phyloP scores from a whole-genome alignment of 2,888 invertebrate genomes.

The Gymnoscelis rufifasciata region DNA sequence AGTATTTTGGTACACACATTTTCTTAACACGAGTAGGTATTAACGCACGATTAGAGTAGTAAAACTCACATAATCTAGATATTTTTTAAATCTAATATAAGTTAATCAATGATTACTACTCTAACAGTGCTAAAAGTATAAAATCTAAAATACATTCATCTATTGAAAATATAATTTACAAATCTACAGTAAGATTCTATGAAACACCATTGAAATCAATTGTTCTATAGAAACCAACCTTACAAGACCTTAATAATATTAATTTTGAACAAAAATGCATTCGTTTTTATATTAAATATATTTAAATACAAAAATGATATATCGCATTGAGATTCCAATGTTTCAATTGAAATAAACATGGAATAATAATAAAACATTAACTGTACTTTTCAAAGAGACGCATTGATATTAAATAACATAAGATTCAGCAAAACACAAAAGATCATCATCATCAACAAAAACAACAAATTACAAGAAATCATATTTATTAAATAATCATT shows the following conservation, averaged over 20 bases:
- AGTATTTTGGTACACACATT: slow-evolving; percentile 13
- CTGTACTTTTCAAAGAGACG: neutral
- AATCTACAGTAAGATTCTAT: slow-evolving; percentile 30
- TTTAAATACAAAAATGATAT: neutral
- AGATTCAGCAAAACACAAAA: no score
- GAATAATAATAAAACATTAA: slow-evolving; percentile 1
- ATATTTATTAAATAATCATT: no score
- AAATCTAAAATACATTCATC: slow-evolving; percentile 26
- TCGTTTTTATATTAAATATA: neutral
- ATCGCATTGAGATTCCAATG: slow-evolving; percentile 5
- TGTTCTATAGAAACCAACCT: neutral
- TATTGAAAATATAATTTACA: slow-evolving; percentile 31
- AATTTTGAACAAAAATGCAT: slow-evolving; percentile 9
- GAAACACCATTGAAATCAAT: slow-evolving; percentile 25
- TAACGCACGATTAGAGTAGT: neutral
- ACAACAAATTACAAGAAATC: no score
- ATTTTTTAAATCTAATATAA: no score
- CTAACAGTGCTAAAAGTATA: slow-evolving; percentile 10
- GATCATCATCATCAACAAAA: no score
- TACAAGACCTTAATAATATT: neutral
- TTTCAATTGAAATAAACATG: slow-evolving; percentile 16
- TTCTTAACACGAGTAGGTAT: neutral
- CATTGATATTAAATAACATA: neutral
- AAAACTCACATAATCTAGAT: neutral
- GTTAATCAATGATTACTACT: neutral